A percentile compares a stretch with the other conserved stretches of the same genome.
phyloP scores from a whole-genome alignment of 2,113 vertebrate species.

The Craseonycteris thonglongyai region DNA sequence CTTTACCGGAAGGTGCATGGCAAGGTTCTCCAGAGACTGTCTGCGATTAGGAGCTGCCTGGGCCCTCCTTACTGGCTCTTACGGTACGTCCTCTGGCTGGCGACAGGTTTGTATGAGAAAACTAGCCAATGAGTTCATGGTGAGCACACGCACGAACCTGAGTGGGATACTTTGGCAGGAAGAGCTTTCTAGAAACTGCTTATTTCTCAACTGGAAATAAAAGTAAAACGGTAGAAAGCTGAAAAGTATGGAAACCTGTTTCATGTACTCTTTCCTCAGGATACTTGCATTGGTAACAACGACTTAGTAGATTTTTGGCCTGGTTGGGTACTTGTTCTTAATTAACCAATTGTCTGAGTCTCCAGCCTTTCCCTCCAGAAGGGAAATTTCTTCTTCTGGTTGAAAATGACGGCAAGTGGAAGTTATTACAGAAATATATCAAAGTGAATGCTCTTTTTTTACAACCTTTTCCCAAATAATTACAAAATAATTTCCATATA shows the following conservation, averaged over 20 bases:
- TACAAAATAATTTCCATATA: no score
- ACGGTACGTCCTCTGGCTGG: not conserved
- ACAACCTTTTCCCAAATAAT: not conserved
- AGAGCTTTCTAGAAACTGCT: not conserved
- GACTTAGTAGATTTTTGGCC: not conserved
- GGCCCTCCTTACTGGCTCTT: not conserved
- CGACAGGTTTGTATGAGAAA: not conserved
- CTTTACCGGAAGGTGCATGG: not conserved
- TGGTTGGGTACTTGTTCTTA: not conserved
- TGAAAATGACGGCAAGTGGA: not conserved
- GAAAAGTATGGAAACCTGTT: not conserved
- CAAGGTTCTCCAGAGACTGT: not conserved
- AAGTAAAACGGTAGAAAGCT: no score
- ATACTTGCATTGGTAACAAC: not conserved
- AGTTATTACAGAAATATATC: not conserved
- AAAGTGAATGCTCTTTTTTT: not conserved
- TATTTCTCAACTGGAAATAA: not conserved
- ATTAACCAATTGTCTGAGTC: not conserved
- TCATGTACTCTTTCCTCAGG: not conserved
- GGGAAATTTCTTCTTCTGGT: not conserved
- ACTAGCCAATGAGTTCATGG: not conserved
- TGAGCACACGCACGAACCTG: not conserved
- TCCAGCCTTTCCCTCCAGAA: not conserved
- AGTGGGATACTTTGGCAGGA: not conserved
- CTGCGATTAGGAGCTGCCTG: not conserved